Base-by-base conservation (phyloP, 2,797 vertebrate species). In the Ctenochaetus hawaiiensis region DNA sequence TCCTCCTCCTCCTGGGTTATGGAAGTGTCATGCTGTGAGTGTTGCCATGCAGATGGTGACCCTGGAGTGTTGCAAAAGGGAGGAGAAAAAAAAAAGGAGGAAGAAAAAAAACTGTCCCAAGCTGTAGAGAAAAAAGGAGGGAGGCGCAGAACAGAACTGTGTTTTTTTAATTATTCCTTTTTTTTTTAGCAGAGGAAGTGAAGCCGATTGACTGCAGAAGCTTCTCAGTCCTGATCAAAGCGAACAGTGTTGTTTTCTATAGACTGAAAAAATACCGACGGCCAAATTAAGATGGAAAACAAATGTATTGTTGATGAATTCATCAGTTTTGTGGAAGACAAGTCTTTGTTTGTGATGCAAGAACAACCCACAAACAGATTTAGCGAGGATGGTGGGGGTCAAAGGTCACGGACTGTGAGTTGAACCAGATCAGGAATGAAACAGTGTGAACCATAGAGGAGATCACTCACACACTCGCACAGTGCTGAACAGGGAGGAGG, bases 41-140 rank as follows among this genome's bases (percentile, higher is more conserved):
- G 86, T 88, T 87, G 87, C 85, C 87, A 82, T 90, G 91, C 89
- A 89, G 89, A 91, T 85, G 79, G 87, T 52, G 78, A 91, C 86
- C 84, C 69, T 45, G 81, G 78, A 72, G 86, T 67, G 75, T 56
- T 72, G 83, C 61, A 45, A 77, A 71, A 71, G 13, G 44, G 63
- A 54, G 16, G 23, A 5, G 22, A 30, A 30, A 30, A 30, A 30
- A n/a, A 30, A 30, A 30, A 30, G 26, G 26, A 30, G 26, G 26
- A 83, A 86, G 73, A 70, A 59, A 16, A 51, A 84, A 67, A 57
- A 2, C n/a, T n/a, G n/a, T n/a, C n/a, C n/a, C n/a, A n/a, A 64
- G 52, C 60, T 54, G 2, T 4, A 39, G 44, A 75, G 48, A 41
- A 23, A 30, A 39, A 37, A 30, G 26, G 26, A 4, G 26, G 26